Base-by-base conservation (phyloP, 1,140 invertebrate genomes). In the Pogonomyrmex californicus region DNA sequence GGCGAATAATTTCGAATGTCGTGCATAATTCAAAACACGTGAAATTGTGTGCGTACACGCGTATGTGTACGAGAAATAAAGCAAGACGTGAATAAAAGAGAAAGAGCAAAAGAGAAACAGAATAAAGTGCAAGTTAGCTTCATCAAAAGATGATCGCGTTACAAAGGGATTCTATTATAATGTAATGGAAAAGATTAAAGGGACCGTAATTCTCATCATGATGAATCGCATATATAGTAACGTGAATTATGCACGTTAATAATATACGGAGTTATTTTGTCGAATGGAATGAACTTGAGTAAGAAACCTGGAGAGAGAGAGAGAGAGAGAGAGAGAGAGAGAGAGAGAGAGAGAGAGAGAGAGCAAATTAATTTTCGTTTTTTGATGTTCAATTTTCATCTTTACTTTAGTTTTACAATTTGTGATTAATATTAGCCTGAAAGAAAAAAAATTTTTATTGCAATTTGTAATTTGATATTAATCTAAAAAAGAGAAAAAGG, bases 21-120 rank as follows among this genome's bases (percentile, higher is more conserved):
- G 85, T 86, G 82, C 73, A 86, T 86, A 86, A 86, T 86, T 86
- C 73, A 66, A 56, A 68, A 38, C 83, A 86, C 30, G 12, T 86
- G 83, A 86, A 56, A 86, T 86, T 86, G 62, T 38, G 6, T 79
- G 63, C 56, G 51, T 70, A 44, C 9, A 41, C 70, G 17, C 23
- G 14, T 36, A 36, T 2, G 10, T 1, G 10, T 51, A 17, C 9
- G 44, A 33, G 54, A 56, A 36, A 14, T 56, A 41, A 44, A 14
- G 6, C 38, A 71, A 51, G 38, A 23, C 23, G 12, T 44, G 49
- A 54, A 38, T 9, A 33, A 71, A 23, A 71, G 33, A 70, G 12
- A 41, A 30, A 41, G 14, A 17, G 23, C 23, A 51, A 14, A 9
- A 17, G 30, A 49, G 66, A 51, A 6, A 71, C 30, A 54, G 70